Conservation (phyloP, 1,140 invertebrate species). For the Trichonephila clavipes region DNA sequence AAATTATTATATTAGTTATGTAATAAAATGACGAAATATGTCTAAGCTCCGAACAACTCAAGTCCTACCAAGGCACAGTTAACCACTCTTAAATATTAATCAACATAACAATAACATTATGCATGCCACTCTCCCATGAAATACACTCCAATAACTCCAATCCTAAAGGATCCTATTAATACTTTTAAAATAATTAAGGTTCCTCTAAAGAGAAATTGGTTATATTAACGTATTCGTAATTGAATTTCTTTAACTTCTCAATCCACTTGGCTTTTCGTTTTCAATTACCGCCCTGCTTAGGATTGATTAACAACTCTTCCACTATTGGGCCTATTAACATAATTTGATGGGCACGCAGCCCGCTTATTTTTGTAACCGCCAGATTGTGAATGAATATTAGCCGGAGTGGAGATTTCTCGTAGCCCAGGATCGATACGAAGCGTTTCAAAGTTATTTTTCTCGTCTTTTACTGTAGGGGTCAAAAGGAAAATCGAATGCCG, state of each 20-base stretch:
- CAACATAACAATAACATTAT: no score
- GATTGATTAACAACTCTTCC: conserved; percentile 26
- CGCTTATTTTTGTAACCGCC: background rate
- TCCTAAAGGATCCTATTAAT: no score
- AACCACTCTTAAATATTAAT: no score
- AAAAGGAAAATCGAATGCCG: conserved; percentile 23
- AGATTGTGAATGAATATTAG: conserved; percentile 32
- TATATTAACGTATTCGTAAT: no score
- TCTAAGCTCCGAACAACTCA: no score
- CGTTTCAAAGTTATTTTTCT: background rate
- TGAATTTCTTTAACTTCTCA: background rate
- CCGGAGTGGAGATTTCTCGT: conserved; percentile 21
- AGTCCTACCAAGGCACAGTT: no score
- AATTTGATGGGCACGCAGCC: background rate
- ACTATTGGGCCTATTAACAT: background rate
- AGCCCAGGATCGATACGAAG: background rate
- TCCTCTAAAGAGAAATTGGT: no score
- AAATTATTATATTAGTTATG: no score
- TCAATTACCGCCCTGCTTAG: background rate
- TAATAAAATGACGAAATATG: no score
- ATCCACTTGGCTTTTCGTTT: background rate
- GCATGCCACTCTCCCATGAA: no score
- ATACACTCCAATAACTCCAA: no score
- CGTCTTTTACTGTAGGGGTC: background rate
- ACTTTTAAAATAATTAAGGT: no score